Percentiles rank a stretch among this genome's conserved stretches.
Evolutionary conservation across 2,888 invertebrate genomes (phyloP).

Genomic region (Odontothrips loti): DNA sequence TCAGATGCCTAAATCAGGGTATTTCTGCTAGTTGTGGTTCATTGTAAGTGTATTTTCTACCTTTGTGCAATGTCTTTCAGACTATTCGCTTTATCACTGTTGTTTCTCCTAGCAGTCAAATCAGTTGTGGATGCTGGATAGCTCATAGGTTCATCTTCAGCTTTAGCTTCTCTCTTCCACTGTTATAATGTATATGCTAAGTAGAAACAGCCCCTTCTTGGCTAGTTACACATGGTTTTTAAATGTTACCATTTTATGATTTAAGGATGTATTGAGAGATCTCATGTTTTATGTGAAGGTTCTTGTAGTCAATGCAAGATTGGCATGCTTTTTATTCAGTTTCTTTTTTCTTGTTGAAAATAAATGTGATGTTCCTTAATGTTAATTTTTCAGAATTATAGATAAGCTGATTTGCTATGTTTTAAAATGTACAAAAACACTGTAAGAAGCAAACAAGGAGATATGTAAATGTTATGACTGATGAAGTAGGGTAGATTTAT

Average conservation of each 20-base stretch:
- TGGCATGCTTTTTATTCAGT: constrained; percentile 2
- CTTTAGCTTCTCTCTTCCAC: background rate
- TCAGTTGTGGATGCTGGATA: too few species aligned
- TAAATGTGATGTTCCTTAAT: constrained; percentile 12
- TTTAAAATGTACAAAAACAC: background rate
- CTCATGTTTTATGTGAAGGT: background rate
- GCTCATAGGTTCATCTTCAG: too few species aligned
- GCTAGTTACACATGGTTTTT: constrained; percentile 1
- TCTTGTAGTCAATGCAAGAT: background rate
- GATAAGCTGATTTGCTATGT: constrained; percentile 10
- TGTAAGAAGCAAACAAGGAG: background rate
- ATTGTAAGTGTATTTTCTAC: too few species aligned
- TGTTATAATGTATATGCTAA: background rate
- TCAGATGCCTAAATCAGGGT: too few species aligned
- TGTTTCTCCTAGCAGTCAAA: too few species aligned
- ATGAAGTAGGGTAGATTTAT: constrained; percentile 14
- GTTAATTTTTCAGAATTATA: background rate
- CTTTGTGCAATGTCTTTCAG: too few species aligned
- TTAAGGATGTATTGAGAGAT: constrained; percentile 11
- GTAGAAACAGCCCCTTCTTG: background rate
- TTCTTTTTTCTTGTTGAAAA: constrained; percentile 16
- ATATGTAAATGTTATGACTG: background rate
- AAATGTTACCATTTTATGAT: constrained; percentile 21
- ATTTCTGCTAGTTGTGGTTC: too few species aligned
- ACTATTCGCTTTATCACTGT: too few species aligned